These are phyloP conservation scores for Pangasianodon gigas DNA, from an alignment of 2,113 vertebrate species.

Conservation along the genomic window DNA sequence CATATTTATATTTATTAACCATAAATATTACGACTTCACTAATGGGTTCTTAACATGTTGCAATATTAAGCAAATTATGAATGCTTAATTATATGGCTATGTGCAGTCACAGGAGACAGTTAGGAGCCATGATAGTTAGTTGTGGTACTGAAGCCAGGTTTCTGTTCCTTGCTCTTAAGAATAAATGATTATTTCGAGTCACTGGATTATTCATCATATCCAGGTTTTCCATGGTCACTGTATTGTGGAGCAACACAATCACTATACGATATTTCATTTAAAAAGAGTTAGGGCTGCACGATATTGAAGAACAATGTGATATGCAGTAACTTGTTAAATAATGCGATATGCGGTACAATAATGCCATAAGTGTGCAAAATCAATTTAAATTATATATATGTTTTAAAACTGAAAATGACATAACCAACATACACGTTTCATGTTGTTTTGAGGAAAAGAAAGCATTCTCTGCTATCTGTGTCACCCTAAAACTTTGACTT, in stretches of 20 bases:
- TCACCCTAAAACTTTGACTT: no score
- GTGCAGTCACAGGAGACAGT: neutral
- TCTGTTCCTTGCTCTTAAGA: neutral
- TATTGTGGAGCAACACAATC: neutral
- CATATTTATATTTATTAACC: no score
- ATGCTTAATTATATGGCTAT: neutral
- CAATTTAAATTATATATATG: no score
- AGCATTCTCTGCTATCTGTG: no score
- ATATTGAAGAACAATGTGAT: no score
- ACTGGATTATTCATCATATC: neutral
- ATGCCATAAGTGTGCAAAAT: no score
- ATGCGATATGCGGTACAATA: no score
- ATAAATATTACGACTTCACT: neutral
- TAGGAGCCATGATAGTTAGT: neutral
- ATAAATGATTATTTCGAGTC: neutral
- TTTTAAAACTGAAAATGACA: no score
- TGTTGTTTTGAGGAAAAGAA: no score
- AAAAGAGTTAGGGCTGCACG: neutral
- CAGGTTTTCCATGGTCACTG: neutral
- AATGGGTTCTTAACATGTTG: neutral
- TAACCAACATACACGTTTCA: no score
- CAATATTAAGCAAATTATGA: neutral
- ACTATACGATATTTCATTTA: neutral
- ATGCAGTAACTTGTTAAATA: no score
- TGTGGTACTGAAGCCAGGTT: neutral